A percentile compares a stretch with the other conserved stretches of the same genome.
phyloP scores from a whole-genome alignment of 2,113 vertebrate genomes.

The Periophthalmodon schlosseri region DNA sequence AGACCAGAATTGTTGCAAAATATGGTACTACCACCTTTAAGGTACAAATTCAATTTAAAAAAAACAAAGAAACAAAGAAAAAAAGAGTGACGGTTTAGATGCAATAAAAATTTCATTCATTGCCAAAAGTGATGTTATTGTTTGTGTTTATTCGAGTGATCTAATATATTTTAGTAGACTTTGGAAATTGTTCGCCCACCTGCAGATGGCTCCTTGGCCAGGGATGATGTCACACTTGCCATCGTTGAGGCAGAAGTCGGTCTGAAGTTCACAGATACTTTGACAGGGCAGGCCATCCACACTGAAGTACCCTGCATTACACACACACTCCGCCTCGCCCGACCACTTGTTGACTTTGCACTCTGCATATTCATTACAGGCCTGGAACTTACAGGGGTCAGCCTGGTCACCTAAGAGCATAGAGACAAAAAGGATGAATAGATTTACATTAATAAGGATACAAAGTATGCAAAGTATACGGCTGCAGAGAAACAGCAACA shows the following conservation, averaged over 20 bases:
- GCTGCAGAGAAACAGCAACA: not conserved
- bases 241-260: conserved; percentile 93
- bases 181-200: conserved; percentile 73
- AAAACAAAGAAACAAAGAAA: not conserved
- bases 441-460: not conserved
- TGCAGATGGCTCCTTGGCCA: conserved; percentile 94
- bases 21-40: not conserved
- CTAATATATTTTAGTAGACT: not conserved
- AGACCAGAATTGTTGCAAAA: not conserved
- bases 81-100: not conserved
- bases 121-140: not conserved
- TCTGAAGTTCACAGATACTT: conserved; percentile 90
- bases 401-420: conserved; percentile 85
- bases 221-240: conserved; percentile 96
- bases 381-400: conserved; percentile 96
- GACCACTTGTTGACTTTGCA: conserved; percentile 91
- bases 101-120: not conserved
- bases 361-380: conserved; percentile 92
- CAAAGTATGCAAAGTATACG: not conserved
- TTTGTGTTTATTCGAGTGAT: not conserved
- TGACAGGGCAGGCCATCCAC: conserved; percentile 90
- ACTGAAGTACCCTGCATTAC: conserved; percentile 91
- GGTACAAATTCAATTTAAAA: not conserved
- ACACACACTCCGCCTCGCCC: conserved; percentile 92
- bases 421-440: not conserved